A percentile compares a stretch with the other conserved stretches of the same genome.
phyloP scores from a whole-genome alignment of 2,797 vertebrate species.

The Odontamblyopus rebecca region DNA sequence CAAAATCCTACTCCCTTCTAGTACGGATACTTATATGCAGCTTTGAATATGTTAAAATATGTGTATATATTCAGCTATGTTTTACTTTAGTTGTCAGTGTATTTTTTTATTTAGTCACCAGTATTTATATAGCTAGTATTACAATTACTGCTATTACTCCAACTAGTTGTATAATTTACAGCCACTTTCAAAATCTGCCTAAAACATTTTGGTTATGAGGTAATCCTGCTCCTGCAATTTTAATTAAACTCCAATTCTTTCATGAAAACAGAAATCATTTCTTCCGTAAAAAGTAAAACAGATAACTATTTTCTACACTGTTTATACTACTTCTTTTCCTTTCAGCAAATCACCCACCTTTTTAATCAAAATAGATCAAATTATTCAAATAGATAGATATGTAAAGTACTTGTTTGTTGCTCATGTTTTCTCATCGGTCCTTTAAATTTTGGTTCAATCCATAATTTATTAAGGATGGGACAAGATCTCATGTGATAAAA shows the following conservation, averaged over 20 bases:
- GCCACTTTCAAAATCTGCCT: background rate
- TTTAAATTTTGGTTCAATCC: background rate
- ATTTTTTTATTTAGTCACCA: background rate
- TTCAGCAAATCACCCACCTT: no score
- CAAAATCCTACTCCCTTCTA: background rate
- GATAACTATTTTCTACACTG: background rate
- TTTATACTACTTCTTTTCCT: background rate
- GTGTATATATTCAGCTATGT: background rate
- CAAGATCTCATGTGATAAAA: no score
- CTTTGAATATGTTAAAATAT: background rate
- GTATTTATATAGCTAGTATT: background rate
- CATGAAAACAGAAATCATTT: no score
- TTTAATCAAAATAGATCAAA: background rate
- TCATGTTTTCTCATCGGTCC: background rate
- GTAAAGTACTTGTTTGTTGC: background rate
- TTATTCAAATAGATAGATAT: background rate
- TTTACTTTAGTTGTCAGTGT: background rate
- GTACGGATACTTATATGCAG: background rate
- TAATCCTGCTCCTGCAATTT: background rate
- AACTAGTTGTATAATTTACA: no score
- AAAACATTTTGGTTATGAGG: background rate
- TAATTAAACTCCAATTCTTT: no score
- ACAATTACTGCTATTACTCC: no score
- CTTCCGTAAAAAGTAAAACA: no score
- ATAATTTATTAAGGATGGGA: no score